phyloP scores from a whole-genome alignment of 2,113 vertebrate species.

The Cisticola juncidis region DNA sequence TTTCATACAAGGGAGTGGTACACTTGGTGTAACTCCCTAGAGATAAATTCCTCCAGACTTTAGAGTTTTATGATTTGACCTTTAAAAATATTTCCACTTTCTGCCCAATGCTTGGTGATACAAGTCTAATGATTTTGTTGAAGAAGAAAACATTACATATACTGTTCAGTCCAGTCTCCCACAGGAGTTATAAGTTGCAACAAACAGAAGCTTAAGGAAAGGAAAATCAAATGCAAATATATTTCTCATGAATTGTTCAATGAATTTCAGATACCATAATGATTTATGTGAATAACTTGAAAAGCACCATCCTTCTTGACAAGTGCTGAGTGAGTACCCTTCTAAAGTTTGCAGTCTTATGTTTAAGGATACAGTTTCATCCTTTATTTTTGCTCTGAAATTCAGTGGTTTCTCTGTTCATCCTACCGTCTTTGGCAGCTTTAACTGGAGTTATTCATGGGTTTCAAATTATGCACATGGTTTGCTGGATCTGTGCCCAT shows the following conservation, averaged over 20 bases:
- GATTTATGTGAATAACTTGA: conserved; percentile 12
- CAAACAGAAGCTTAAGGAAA: not conserved
- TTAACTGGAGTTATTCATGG: conserved; percentile 36
- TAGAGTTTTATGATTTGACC: conserved; percentile 38
- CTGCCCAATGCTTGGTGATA: not conserved
- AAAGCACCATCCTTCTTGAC: conserved; percentile 3
- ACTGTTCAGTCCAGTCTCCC: not conserved
- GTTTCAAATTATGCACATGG: conserved; percentile 47
- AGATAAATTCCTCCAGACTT: not conserved
- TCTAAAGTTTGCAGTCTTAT: not conserved
- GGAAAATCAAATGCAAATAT: conserved; percentile 22
- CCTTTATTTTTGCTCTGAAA: conserved; percentile 16
- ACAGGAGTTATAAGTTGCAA: not conserved
- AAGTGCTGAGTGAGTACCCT: conserved; percentile 23
- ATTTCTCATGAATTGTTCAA: conserved; percentile 26
- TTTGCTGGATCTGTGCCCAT: conserved; percentile 11
- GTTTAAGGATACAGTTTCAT: conserved; percentile 19
- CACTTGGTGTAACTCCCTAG: conserved; percentile 8
- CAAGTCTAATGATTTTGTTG: not conserved
- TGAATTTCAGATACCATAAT: not conserved
- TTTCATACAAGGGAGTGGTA: conserved; percentile 43
- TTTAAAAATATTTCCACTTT: conserved; percentile 23
- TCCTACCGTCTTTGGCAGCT: conserved; percentile 51
- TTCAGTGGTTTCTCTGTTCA: conserved; percentile 39
- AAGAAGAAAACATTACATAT: not conserved